phyloP scores from a whole-genome alignment of 1,140 invertebrate genomes.

The Zaprionus nigranus region DNA sequence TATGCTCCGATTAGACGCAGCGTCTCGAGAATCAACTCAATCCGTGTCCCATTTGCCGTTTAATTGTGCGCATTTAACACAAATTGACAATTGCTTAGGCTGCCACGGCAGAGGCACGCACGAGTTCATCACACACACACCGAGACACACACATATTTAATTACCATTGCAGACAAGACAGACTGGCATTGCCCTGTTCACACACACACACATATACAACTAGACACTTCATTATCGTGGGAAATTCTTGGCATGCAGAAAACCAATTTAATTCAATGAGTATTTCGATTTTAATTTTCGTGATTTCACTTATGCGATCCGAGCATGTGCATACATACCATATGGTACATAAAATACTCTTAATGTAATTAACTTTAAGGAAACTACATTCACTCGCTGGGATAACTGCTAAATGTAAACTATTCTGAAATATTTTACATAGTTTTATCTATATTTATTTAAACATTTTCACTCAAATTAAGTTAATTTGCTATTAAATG shows the following conservation, averaged over 20 bases:
- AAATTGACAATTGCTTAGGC: constrained; percentile 76
- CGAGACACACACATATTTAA: constrained; percentile 47
- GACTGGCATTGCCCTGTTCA: constrained; percentile 28
- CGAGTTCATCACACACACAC: constrained; percentile 28
- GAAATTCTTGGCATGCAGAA: constrained; percentile 42
- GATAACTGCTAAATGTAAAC: too few relatives aligned
- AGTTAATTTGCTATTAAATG: neutral
- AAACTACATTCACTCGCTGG: too few relatives aligned
- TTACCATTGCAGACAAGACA: constrained; percentile 59
- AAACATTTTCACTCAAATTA: neutral
- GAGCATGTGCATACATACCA: neutral
- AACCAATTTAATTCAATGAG: constrained; percentile 17
- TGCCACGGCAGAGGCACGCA: constrained; percentile 39
- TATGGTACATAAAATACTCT: neutral
- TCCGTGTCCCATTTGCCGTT: constrained; percentile 63
- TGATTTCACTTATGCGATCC: neutral
- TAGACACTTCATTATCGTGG: constrained; percentile 55
- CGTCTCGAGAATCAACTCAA: constrained; percentile 37
- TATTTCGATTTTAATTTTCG: constrained; percentile 4
- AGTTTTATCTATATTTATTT: neutral
- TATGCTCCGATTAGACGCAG: constrained; percentile 58
- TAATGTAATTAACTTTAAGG: neutral
- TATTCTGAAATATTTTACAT: too few relatives aligned
- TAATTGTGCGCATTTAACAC: constrained; percentile 75
- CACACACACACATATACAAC: constrained; percentile 21